phyloP scores from a whole-genome alignment of 2,113 vertebrate species.

The Cathartes aura region DNA sequence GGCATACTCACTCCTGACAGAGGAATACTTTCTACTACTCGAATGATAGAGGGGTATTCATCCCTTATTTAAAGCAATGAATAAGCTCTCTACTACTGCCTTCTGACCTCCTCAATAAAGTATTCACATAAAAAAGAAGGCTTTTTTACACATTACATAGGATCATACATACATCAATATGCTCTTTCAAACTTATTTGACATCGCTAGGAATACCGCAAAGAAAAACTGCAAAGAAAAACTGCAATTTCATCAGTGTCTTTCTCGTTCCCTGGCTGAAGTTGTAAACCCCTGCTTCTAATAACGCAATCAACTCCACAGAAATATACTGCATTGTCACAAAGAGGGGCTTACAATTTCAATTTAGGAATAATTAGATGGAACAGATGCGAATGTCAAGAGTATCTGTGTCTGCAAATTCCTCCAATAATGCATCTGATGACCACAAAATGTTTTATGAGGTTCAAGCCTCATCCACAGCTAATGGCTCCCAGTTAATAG shows the following conservation, averaged over 20 bases:
- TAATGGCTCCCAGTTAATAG: slow-evolving; percentile 68
- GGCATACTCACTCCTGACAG: background rate
- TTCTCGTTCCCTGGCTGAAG: background rate
- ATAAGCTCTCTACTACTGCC: background rate
- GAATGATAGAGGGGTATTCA: background rate
- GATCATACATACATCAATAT: background rate
- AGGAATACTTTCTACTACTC: background rate
- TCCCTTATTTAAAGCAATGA: background rate
- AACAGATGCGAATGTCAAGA: slow-evolving; percentile 61
- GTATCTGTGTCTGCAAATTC: slow-evolving; percentile 38
- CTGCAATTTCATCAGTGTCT: slow-evolving; percentile 17
- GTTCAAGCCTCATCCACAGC: slow-evolving; percentile 60
- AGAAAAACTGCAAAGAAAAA: background rate
- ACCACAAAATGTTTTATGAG: slow-evolving; percentile 58
- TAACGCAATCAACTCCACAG: slow-evolving; percentile 43
- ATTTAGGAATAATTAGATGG: slow-evolving; percentile 21
- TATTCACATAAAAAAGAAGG: background rate
- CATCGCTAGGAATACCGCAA: background rate
- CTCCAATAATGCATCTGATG: slow-evolving; percentile 49
- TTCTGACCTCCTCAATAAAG: background rate
- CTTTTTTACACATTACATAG: background rate
- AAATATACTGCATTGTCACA: slow-evolving; percentile 45
- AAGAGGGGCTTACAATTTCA: slow-evolving; percentile 58
- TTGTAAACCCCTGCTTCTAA: slow-evolving; percentile 26
- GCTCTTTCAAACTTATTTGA: background rate